These are phyloP conservation scores for Cavia porcellus DNA, from an alignment of 2,113 vertebrate species.

Conservation along the genomic window DNA sequence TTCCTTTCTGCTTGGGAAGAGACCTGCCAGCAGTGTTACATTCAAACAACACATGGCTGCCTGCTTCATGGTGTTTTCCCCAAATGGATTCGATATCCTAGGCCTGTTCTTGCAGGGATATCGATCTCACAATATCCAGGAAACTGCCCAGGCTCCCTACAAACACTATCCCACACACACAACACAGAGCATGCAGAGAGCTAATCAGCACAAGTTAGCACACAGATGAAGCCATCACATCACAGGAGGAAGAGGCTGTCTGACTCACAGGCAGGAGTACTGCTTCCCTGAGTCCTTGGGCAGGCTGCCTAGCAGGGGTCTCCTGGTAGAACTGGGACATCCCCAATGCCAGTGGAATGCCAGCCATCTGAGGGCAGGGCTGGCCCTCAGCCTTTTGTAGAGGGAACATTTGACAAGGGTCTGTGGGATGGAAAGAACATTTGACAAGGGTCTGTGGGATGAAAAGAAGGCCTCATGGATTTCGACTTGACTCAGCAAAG, in stretches of 20 bases:
- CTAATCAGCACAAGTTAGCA: not conserved
- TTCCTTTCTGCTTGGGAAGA: not conserved
- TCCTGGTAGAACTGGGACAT: not conserved
- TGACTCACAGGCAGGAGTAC: not conserved
- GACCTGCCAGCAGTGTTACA: too few species aligned
- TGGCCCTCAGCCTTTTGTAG: not conserved
- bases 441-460: not conserved
- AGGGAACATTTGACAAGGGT: not conserved
- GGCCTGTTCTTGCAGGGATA: not conserved
- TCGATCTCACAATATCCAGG: not conserved
- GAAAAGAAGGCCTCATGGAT: not conserved
- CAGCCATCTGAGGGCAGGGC: too few species aligned
- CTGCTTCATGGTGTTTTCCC: not conserved
- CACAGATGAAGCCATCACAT: too few species aligned
- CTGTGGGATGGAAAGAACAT: too few species aligned
- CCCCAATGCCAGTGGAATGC: not conserved
- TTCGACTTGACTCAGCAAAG: not conserved
- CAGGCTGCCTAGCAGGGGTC: not conserved
- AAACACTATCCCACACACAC: not conserved
- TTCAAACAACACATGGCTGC: not conserved
- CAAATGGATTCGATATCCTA: not conserved
- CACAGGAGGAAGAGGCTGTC: too few species aligned
- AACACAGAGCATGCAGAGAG: not conserved
- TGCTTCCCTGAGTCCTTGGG: fast-evolving
- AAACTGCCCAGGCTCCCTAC: not conserved